These are phyloP conservation scores for Macroglossus sobrinus DNA, from an alignment of 2,113 vertebrate genomes.

Conservation along the genomic window DNA sequence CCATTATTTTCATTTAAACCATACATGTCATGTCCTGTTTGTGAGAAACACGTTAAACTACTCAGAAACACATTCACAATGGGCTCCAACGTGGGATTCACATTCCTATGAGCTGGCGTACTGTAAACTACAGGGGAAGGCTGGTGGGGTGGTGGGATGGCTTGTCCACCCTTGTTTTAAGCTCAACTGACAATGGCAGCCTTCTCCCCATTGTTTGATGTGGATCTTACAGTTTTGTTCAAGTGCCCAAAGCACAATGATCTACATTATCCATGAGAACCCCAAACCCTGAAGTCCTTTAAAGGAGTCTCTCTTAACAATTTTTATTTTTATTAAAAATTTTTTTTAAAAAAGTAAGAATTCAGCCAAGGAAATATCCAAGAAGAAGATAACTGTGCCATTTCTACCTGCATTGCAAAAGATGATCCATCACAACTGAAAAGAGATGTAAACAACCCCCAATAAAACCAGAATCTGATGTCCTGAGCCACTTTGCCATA, in stretches of 20 bases:
- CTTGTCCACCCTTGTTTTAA: neutral
- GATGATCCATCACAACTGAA: neutral
- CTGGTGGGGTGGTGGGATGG: neutral
- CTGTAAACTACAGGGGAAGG: constrained; percentile 61
- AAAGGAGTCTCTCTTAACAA: neutral
- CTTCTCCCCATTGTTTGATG: neutral
- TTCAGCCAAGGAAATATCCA: neutral
- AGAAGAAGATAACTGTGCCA: neutral
- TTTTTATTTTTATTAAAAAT: constrained; percentile 1
- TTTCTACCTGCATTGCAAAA: neutral
- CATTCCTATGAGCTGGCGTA: constrained; percentile 72
- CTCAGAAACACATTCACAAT: constrained; percentile 73
- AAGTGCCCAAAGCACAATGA: neutral
- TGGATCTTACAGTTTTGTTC: neutral
- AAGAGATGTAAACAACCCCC: neutral
- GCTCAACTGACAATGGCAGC: neutral
- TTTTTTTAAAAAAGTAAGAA: neutral
- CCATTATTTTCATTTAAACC: constrained; percentile 79
- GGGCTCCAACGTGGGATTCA: constrained; percentile 60
- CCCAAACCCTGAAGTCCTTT: neutral
- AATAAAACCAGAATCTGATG: neutral
- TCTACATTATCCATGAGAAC: neutral
- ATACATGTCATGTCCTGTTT: constrained; percentile 80
- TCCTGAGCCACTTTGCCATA: neutral
- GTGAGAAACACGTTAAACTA: constrained; percentile 77